A percentile compares a stretch with the other conserved stretches of the same genome.
phyloP scores from a whole-genome alignment of 2,113 vertebrate species.

The Hippolais icterina region DNA sequence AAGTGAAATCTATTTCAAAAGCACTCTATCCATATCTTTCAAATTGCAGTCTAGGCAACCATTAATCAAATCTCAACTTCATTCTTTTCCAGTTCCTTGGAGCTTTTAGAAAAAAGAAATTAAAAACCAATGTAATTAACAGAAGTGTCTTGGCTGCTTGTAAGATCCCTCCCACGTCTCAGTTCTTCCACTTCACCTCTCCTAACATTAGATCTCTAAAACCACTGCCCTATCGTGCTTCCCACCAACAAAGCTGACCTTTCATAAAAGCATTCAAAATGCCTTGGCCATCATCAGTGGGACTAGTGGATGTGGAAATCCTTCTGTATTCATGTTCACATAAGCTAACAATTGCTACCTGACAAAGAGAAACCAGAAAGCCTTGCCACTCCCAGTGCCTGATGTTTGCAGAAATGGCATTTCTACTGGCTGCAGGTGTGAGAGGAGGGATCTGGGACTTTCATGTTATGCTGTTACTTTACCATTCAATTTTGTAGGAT shows the following conservation, averaged over 20 bases:
- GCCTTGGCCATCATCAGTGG: background rate
- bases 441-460: background rate
- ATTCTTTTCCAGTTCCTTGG: background rate
- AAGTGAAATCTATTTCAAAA: conserved; percentile 18
- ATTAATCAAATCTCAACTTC: conserved; percentile 6
- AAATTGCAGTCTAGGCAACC: background rate
- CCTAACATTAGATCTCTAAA: background rate
- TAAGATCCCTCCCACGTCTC: background rate
- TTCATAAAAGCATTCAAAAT: background rate
- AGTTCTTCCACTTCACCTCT: background rate
- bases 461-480: background rate
- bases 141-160: background rate
- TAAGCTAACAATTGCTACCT: background rate
- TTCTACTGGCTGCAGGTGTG: background rate
- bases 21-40: background rate
- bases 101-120: background rate
- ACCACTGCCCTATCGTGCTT: background rate
- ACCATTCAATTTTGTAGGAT: background rate
- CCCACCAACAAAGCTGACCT: background rate
- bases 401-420: background rate
- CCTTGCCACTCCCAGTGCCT: background rate
- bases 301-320: background rate
- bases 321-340: background rate
- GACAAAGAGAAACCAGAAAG: background rate
- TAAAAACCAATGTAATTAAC: conserved; percentile 18